phyloP scores from a whole-genome alignment of 2,797 vertebrate genomes.

The Ctenopoma kingsleyae region DNA sequence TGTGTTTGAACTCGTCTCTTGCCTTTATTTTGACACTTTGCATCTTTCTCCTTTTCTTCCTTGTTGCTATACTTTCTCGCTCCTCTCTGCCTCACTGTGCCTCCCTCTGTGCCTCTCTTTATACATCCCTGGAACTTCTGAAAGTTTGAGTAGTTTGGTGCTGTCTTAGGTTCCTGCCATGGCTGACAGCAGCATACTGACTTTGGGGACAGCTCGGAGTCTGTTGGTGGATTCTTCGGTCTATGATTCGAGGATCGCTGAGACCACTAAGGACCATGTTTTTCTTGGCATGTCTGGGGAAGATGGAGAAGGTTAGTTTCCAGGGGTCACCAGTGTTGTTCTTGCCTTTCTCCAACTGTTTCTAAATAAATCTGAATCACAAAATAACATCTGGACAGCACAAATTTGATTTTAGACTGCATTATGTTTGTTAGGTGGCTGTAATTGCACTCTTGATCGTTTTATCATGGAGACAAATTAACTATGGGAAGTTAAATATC shows the following conservation, averaged over 20 bases:
- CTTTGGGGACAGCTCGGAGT: slow-evolving; percentile 86
- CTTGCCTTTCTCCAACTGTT: not conserved
- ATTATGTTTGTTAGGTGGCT: too few relatives aligned
- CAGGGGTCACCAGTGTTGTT: not conserved
- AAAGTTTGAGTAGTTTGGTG: slow-evolving; percentile 74
- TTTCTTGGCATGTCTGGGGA: slow-evolving; percentile 80
- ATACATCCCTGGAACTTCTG: slow-evolving; percentile 55
- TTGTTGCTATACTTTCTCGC: slow-evolving; percentile 20
- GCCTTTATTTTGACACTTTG: slow-evolving; percentile 55
- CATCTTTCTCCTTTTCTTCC: slow-evolving; percentile 33
- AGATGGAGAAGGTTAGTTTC: slow-evolving; percentile 87
- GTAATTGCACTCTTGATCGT: too few relatives aligned
- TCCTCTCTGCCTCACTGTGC: slow-evolving; percentile 24
- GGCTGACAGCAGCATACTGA: slow-evolving; percentile 90
- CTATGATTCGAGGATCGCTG: slow-evolving; percentile 90
- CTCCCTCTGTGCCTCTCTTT: slow-evolving; percentile 34
- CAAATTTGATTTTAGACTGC: too few relatives aligned
- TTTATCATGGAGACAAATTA: too few relatives aligned
- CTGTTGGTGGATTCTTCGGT: slow-evolving; percentile 92
- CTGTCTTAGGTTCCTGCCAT: slow-evolving; percentile 77
- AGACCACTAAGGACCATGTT: slow-evolving; percentile 90
- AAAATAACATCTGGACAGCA: not conserved
- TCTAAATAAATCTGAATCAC: not conserved
- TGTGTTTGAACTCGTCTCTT: slow-evolving; percentile 35
- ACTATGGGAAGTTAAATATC: too few relatives aligned